These are phyloP conservation scores for Oostethus manadensis DNA, from an alignment of 2,113 vertebrate genomes.

Conservation along the genomic window DNA sequence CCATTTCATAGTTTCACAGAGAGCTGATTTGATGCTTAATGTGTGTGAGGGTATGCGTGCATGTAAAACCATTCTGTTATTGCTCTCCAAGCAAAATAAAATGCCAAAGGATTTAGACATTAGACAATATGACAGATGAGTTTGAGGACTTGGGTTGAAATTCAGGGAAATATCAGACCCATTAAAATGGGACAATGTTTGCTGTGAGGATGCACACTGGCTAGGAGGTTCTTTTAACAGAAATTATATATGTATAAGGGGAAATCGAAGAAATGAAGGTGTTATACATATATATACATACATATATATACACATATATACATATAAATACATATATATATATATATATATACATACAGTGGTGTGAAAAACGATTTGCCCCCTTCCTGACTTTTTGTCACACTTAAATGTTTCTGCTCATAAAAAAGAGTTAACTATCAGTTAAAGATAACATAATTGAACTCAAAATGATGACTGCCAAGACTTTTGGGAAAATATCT, in stretches of 20 bases:
- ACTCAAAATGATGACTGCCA: too few species aligned
- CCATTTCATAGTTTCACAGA: too few species aligned
- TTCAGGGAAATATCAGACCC: conserved; percentile 28
- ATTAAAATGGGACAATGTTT: conserved; percentile 38
- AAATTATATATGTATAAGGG: conserved; percentile 19
- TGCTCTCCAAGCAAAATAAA: conserved; percentile 18
- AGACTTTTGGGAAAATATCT: too few species aligned
- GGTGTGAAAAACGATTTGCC: too few species aligned
- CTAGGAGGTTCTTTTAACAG: conserved; percentile 5
- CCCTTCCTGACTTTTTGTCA: too few species aligned
- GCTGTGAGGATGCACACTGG: conserved; percentile 8
- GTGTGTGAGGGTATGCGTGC: neutral
- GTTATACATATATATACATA: neutral
- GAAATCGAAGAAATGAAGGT: conserved; percentile 6
- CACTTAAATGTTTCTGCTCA: too few species aligned
- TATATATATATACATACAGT: too few species aligned
- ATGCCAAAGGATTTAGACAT: conserved; percentile 16
- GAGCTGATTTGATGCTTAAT: too few species aligned
- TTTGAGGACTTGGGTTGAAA: conserved; percentile 24
- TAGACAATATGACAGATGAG: conserved; percentile 36
- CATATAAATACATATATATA: too few species aligned
- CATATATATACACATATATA: too few species aligned
- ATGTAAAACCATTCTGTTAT: conserved; percentile 18
- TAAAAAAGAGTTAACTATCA: too few species aligned
- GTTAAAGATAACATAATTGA: too few species aligned